Percentiles rank a stretch among this genome's conserved stretches.
These are phyloP conservation scores for Brachionus koreanus DNA, from an alignment of 1,140 invertebrate species.

Conservation along the genomic window DNA sequence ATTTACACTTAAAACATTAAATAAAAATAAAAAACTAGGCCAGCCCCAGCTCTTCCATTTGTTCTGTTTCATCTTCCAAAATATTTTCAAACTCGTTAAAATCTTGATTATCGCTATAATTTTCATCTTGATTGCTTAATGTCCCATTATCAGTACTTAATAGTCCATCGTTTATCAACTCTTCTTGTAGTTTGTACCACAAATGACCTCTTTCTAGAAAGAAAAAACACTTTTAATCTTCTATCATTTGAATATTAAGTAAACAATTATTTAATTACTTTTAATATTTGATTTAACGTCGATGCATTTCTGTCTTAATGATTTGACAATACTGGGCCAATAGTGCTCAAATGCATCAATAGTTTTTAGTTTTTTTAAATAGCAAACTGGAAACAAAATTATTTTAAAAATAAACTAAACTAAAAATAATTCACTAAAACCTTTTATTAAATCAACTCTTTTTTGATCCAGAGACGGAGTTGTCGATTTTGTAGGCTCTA, in stretches of 20 bases:
- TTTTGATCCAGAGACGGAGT: background rate
- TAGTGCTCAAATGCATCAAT: slow-evolving; percentile 19
- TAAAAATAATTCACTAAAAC: background rate
- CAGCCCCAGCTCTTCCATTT: background rate
- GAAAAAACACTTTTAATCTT: background rate
- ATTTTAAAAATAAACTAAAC: background rate
- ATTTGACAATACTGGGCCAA: slow-evolving; percentile 22
- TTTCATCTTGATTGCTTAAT: background rate
- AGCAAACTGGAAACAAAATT: background rate
- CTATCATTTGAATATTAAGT: background rate
- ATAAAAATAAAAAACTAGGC: background rate
- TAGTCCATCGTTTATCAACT: background rate
- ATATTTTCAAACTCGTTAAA: background rate
- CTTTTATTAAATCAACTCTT: slow-evolving; percentile 20
- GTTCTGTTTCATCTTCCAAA: background rate
- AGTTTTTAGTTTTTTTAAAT: slow-evolving; percentile 5
- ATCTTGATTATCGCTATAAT: background rate
- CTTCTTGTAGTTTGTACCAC: background rate
- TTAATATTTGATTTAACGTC: slow-evolving; percentile 12
- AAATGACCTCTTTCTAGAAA: slow-evolving; percentile 17
- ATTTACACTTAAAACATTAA: background rate
- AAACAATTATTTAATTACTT: background rate
- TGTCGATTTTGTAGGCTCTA: slow-evolving; percentile 12
- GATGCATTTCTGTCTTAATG: slow-evolving; percentile 16
- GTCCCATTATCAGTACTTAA: background rate